Evolutionary conservation across 2,888 invertebrate species (phyloP), one percentile per base, ranked within the genome.

Genomic region (Lacanobia oleracea): DNA sequence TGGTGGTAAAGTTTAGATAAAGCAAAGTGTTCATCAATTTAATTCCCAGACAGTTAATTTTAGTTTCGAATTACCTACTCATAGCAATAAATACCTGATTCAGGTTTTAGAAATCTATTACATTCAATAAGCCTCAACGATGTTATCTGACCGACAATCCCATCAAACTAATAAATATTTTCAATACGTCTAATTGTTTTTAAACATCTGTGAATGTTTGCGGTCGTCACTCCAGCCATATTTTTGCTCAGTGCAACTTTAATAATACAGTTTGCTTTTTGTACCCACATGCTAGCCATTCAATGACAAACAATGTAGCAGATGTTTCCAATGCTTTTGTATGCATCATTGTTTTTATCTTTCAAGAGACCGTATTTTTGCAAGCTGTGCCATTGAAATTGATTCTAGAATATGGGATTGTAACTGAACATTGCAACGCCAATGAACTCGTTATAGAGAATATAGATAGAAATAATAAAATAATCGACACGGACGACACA

Each of bases 291-390:
- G 79, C 18, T 40, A 33, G 23, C 27, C 59, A 40, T 56, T 56
- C 51, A 56, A 23, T 27, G 48, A 76, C 66, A 67, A 59, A 72
- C 73, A 79, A 73, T 67, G 53, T 66, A 79, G 67, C 83, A 85
- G 74, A 83, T 85, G 83, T 75, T 59, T 59, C 27, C 65, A 69
- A 71, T 51, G 60, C 62, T 54, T 68, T 75, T 75, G 53, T 75
- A 40, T 62, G 40, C 61, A 67, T 40, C 43, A 69, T 70, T 78
- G 64, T 73, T 50, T 74, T 65, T 67, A 71, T 81, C 51, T 67
- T 27, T 33, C 14, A 66, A 73, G 60, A 82, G 64, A 57, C 45
- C 50, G 50, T 59, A 77, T 62, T 71, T 67, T 64, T 81, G 67
- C 67, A 77, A 57, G 66, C 53, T 81, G 62, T 66, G 51, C 40